A percentile compares a stretch with the other conserved stretches of the same genome.
phyloP scores from a whole-genome alignment of 2,888 invertebrate species.

The Microplitis manilae region DNA sequence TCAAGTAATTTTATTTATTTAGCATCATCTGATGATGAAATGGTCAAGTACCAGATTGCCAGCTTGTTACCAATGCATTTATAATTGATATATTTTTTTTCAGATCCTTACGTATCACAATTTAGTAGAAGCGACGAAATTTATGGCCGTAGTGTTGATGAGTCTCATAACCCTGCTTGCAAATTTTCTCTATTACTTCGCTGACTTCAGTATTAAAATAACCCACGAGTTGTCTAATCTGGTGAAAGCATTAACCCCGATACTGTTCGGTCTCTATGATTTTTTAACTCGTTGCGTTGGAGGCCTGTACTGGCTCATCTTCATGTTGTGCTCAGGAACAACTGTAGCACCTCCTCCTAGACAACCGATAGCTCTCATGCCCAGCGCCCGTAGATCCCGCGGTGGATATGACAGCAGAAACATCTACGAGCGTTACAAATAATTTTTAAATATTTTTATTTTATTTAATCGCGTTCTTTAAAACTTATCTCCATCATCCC shows the following conservation, averaged over 20 bases:
- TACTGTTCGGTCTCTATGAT: slow-evolving; percentile 64
- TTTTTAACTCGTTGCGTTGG: slow-evolving; percentile 67
- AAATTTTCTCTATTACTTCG: slow-evolving; percentile 60
- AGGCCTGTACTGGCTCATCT: slow-evolving; percentile 68
- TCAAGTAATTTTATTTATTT: slow-evolving; percentile 47
- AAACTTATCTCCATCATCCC: too few relatives aligned
- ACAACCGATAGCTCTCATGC: slow-evolving; percentile 42
- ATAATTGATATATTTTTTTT: slow-evolving; percentile 38
- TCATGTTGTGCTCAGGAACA: slow-evolving; percentile 59
- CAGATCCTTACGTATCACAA: slow-evolving; percentile 64
- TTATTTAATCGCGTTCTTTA: background rate
- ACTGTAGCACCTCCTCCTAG: slow-evolving; percentile 34
- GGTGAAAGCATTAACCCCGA: slow-evolving; percentile 63
- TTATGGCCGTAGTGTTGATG: slow-evolving; percentile 60
- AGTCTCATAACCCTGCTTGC: slow-evolving; percentile 59
- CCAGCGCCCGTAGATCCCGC: slow-evolving; percentile 27
- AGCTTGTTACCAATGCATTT: background rate
- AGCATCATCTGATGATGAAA: too few relatives aligned
- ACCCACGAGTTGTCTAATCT: slow-evolving; percentile 62
- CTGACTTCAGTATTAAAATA: slow-evolving; percentile 65
- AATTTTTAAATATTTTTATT: slow-evolving; percentile 24
- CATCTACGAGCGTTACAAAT: background rate
- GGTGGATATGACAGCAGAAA: background rate
- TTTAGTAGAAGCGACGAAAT: slow-evolving; percentile 60
- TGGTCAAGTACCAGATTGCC: too few relatives aligned